Conservation (phyloP, 1,140 invertebrate species). For the Galleria mellonella region DNA sequence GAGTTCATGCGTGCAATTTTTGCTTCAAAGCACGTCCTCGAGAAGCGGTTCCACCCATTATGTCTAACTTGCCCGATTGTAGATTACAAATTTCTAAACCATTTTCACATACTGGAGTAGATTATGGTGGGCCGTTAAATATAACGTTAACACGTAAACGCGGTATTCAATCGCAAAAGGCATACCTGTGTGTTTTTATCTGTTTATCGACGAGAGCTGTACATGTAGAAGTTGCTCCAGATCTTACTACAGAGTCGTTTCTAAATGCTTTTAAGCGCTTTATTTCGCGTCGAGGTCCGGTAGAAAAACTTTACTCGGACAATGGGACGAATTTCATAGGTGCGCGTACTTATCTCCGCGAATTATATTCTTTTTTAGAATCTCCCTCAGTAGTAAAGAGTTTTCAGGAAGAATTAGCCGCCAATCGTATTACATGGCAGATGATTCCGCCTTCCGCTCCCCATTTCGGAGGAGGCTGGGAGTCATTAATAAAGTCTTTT, state of each 20-base stretch:
- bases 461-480: background rate
- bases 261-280: background rate
- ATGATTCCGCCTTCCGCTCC: background rate
- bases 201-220: background rate
- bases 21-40: conserved; percentile 4
- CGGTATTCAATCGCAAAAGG: conserved; percentile 22
- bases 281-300: conserved; percentile 11
- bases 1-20: background rate
- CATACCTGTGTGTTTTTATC: conserved; percentile 29
- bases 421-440: background rate
- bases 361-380: background rate
- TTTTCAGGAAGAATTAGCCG: background rate
- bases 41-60: conserved; percentile 4
- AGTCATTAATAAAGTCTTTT: too few relatives aligned
- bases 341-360: background rate
- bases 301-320: background rate
- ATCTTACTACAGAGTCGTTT: background rate
- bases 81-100: conserved; percentile 19
- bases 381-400: too few relatives aligned
- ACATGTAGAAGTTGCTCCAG: background rate
- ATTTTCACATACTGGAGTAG: conserved; percentile 34
- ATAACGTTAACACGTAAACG: conserved; percentile 13
- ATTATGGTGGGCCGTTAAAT: conserved; percentile 41
- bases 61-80: conserved; percentile 29
- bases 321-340: background rate